Evolutionary conservation across 2,113 vertebrate species (phyloP).

Genomic region (Solenodon paradoxus): DNA sequence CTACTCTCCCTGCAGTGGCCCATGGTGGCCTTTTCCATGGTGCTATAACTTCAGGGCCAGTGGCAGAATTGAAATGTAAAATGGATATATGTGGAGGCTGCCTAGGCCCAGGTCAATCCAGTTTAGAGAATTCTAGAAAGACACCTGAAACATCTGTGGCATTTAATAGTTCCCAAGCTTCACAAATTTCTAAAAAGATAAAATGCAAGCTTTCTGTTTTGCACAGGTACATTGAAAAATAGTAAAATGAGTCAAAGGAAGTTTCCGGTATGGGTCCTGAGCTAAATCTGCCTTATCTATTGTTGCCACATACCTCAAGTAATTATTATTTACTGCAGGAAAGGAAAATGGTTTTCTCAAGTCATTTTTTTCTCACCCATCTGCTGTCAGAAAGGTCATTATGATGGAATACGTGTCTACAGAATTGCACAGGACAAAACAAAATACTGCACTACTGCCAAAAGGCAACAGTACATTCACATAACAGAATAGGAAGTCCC

Average conservation of each 20-base stretch:
- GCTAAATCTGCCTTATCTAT: constrained; percentile 24
- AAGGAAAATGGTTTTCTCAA: constrained; percentile 78
- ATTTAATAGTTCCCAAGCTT: neutral
- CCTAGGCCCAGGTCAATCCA: neutral
- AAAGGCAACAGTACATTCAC: neutral
- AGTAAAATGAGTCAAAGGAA: constrained; percentile 25
- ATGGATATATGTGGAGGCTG: neutral
- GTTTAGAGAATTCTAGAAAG: neutral
- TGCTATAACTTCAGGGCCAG: neutral
- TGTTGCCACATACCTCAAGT: constrained; percentile 70
- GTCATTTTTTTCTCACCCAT: constrained; percentile 57
- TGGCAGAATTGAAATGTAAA: constrained; percentile 8
- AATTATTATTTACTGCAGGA: constrained; percentile 77
- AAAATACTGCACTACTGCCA: neutral
- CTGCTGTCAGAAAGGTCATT: constrained; percentile 78
- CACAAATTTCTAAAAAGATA: neutral
- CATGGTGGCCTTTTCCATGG: neutral
- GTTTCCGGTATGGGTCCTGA: neutral
- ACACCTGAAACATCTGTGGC: neutral
- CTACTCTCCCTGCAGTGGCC: constrained; percentile 54
- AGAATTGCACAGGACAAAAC: constrained; percentile 62
- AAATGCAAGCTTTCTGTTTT: constrained; percentile 13
- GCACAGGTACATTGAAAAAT: neutral
- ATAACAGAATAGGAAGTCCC: neutral
- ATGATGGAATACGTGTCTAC: constrained; percentile 66